Base-by-base conservation (phyloP, 2,797 vertebrate species). In the Tympanoctomys barrerae region DNA sequence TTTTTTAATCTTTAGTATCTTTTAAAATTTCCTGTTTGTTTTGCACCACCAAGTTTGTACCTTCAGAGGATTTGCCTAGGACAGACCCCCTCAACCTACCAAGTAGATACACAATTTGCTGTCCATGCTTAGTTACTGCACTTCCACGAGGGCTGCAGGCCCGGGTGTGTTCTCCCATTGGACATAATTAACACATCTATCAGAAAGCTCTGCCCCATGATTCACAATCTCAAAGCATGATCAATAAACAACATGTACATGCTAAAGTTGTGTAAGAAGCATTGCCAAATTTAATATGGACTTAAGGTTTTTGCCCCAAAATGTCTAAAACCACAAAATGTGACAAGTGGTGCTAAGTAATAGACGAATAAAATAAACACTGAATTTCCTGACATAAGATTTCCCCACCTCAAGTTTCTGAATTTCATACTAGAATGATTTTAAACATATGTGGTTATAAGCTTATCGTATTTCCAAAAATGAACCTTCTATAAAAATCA, bases 401-500 rank as follows among this genome's bases (percentile, higher is more conserved):
- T 92, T 90, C 90, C 86, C 39, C 81, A 96, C 84, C 73, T 49
- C 68, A 96, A 89, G 42, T 96, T 98, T 97, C 97, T 97, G 89
- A 95, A 96, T 98, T 98, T 97, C 98, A 87, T 98, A 97, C 97
- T 95, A 46, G 92, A 90, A 75, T 98, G 97, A 98, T 98, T 98
- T 98, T 94, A 98, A 98, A 98, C 98, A 98, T 97, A 96, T 98
- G 97, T 95, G 90, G 95, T 96, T 97, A 98, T 97, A 97, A 97
- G 95, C 97, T 98, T 98, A 98, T 98, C 98, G 97, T 97, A 98
- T 98, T 98, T 98, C 97, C 96, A 97, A 97, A 98, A 98, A 97
- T 95, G 97, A 98, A 96, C 21, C 36, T 98, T 98, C 97, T 98
- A 97, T 98, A 98, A 98, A 98, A 98, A 98, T 98, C 97, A 98